A percentile compares a stretch with the other conserved stretches of the same genome.
These are phyloP conservation scores for Rhizomys pruinosus DNA, from an alignment of 2,113 vertebrate species.

Conservation along the genomic window DNA sequence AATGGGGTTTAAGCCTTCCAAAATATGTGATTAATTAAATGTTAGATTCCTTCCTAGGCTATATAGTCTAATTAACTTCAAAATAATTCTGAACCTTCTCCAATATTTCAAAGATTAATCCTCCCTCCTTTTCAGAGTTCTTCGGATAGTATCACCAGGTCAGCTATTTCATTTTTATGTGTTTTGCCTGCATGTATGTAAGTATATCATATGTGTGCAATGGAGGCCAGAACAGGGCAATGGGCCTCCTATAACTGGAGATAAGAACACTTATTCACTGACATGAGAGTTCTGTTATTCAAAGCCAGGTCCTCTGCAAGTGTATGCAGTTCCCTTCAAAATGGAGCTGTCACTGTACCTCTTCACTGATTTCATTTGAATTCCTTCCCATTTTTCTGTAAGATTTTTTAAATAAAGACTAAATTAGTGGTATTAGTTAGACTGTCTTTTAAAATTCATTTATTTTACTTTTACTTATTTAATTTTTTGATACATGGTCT, in stretches of 20 bases:
- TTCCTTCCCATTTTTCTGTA: neutral
- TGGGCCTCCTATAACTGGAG: no score
- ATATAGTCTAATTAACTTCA: neutral
- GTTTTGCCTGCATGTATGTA: no score
- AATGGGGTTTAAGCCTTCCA: neutral
- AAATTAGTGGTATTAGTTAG: no score
- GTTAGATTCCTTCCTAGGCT: neutral
- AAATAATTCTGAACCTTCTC: neutral
- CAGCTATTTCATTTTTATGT: no score
- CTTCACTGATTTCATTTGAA: conserved; percentile 16
- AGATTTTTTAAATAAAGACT: neutral
- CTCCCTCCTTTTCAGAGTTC: neutral
- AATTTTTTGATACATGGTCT: neutral
- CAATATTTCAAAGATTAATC: neutral
- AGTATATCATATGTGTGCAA: no score
- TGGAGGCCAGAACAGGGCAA: no score
- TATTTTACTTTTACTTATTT: neutral
- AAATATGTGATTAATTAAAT: neutral
- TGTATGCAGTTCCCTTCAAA: no score
- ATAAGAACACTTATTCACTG: no score
- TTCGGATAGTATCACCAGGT: neutral
- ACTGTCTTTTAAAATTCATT: neutral
- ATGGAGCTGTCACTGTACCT: no score
- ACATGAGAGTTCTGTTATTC: no score
- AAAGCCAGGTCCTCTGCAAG: no score